Conservation (phyloP, 2,797 vertebrate genomes). For the Heteromormyrus szaboi region DNA sequence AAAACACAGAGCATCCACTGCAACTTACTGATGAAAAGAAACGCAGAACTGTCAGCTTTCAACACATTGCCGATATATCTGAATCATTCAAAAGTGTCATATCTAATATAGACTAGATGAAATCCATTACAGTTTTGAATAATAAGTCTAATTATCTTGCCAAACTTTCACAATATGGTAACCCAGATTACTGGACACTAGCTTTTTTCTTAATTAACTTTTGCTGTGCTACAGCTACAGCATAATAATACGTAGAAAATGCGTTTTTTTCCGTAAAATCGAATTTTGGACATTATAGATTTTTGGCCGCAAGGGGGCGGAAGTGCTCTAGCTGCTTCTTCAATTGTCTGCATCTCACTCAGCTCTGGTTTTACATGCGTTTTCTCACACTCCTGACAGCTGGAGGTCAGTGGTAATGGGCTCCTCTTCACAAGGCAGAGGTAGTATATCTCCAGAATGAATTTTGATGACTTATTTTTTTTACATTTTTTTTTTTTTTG, state of each 20-base stretch:
- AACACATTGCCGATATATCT: background rate
- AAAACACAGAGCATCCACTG: background rate
- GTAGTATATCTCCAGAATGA: background rate
- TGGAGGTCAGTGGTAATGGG: constrained; percentile 2
- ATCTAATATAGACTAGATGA: background rate
- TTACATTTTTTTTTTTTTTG: background rate
- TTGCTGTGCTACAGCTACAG: background rate
- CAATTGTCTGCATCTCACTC: background rate
- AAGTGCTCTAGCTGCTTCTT: background rate
- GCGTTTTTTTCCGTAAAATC: background rate
- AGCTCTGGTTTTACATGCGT: background rate
- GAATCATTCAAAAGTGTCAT: background rate
- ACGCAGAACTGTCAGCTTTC: background rate
- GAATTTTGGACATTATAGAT: background rate
- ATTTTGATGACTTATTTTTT: background rate
- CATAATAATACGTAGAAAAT: background rate
- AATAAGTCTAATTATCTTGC: background rate
- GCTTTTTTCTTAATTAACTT: background rate
- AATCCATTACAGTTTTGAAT: background rate
- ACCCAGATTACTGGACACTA: background rate
- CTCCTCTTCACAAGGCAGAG: background rate
- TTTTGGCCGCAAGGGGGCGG: background rate
- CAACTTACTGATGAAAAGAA: background rate
- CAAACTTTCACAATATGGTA: background rate
- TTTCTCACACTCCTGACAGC: background rate